These are phyloP conservation scores for Boloria selene DNA, from an alignment of 2,888 invertebrate genomes.

Conservation along the genomic window DNA sequence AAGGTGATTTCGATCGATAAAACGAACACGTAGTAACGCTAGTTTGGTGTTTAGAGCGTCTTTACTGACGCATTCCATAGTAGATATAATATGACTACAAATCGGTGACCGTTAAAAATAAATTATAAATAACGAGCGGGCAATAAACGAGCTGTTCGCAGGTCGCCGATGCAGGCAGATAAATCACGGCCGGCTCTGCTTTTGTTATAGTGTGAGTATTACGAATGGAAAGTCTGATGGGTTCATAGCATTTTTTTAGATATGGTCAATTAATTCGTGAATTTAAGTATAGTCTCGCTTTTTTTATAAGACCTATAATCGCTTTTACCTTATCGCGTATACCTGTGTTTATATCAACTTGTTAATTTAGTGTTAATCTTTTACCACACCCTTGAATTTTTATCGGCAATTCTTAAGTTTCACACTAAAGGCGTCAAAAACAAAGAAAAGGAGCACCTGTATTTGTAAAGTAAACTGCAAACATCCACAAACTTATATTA, in stretches of 20 bases:
- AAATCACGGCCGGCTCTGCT: constrained; percentile 68
- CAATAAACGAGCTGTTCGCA: constrained; percentile 79
- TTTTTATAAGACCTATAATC: not conserved
- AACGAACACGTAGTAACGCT: constrained; percentile 23
- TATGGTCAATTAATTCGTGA: constrained; percentile 8
- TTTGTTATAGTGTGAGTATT: constrained; percentile 66
- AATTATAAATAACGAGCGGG: constrained; percentile 81
- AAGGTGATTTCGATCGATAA: constrained; percentile 31
- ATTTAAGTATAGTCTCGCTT: not conserved
- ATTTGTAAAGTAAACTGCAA: constrained; percentile 52
- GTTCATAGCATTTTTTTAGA: constrained; percentile 45
- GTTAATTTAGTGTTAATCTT: constrained; percentile 7
- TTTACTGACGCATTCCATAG: constrained; percentile 31
- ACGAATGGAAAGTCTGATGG: constrained; percentile 67
- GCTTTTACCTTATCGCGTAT: not conserved
- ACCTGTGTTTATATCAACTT: not conserved
- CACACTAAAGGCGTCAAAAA: constrained; percentile 34
- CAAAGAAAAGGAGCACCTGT: constrained; percentile 58
- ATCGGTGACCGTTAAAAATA: constrained; percentile 80
- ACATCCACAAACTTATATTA: constrained; percentile 61
- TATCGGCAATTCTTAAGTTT: constrained; percentile 10
- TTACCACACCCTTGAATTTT: not conserved
- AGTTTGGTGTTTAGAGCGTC: constrained; percentile 26
- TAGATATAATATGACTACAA: constrained; percentile 59
- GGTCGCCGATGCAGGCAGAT: constrained; percentile 77